Percentiles rank a stretch among this genome's conserved stretches.
These are phyloP conservation scores for Pempheris klunzingeri DNA, from an alignment of 2,797 vertebrate genomes.

Conservation along the genomic window DNA sequence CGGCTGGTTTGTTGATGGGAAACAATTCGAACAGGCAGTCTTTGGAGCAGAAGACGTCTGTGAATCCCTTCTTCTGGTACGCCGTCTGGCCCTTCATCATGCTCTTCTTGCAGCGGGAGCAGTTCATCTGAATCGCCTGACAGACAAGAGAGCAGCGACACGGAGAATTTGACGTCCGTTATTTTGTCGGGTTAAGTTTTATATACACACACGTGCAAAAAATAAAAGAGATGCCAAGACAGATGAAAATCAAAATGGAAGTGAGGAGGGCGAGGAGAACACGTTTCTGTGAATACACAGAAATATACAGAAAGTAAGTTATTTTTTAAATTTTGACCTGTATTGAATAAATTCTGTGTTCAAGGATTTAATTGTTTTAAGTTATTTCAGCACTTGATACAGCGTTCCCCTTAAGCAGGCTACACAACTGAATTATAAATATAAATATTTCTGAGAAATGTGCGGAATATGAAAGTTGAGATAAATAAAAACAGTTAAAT, in stretches of 20 bases:
- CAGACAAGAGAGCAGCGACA: background rate
- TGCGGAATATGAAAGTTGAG: background rate
- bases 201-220: background rate
- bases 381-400: background rate
- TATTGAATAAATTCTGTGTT: no score
- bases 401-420: background rate
- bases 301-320: no score
- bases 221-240: background rate
- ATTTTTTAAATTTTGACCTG: background rate
- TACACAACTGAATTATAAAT: background rate
- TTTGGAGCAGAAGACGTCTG: conserved; percentile 95
- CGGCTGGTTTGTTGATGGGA: conserved; percentile 48
- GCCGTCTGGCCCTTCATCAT: conserved; percentile 95
- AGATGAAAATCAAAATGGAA: background rate
- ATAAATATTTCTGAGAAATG: no score
- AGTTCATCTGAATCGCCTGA: conserved; percentile 71
- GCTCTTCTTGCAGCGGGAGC: conserved; percentile 91
- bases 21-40: conserved; percentile 87
- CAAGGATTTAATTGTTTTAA: no score
- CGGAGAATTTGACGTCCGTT: background rate
- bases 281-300: no score
- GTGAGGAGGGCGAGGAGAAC: no score
- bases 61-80: conserved; percentile 94
- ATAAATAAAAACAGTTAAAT: background rate
- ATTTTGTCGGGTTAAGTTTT: background rate